phyloP scores from a whole-genome alignment of 2,888 invertebrate genomes.

The Drosophila paranaensis region DNA sequence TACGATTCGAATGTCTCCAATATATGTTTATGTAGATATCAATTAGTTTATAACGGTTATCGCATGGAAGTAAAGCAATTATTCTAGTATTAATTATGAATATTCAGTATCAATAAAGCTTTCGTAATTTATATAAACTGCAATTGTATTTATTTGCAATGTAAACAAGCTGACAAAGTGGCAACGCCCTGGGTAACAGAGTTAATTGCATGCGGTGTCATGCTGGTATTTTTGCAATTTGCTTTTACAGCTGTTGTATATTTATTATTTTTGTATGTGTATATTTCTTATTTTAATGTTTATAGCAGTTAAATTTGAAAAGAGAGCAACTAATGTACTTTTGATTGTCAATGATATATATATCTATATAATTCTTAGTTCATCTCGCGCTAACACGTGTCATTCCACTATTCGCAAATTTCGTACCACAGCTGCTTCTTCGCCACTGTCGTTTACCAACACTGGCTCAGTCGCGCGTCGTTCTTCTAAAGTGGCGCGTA shows the following conservation, averaged over 20 bases:
- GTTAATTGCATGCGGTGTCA: neutral
- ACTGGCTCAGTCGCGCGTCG: constrained; percentile 38
- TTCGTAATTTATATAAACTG: constrained; percentile 7
- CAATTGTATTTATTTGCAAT: neutral
- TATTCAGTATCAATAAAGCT: constrained; percentile 5
- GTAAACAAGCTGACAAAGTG: neutral
- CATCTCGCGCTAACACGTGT: constrained; percentile 2
- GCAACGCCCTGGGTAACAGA: neutral
- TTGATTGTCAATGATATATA: too few relatives aligned
- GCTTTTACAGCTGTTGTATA: too few relatives aligned
- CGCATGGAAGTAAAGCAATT: neutral
- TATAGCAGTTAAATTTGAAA: too few relatives aligned
- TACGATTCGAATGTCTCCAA: constrained; percentile 9
- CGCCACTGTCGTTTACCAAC: constrained; percentile 21
- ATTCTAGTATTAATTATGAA: neutral
- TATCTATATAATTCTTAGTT: too few relatives aligned
- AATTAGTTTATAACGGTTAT: constrained; percentile 15
- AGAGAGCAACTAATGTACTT: too few relatives aligned
- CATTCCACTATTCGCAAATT: constrained; percentile 11
- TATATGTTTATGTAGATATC: constrained; percentile 21
- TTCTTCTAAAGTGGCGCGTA: constrained; percentile 60
- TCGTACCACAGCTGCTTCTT: constrained; percentile 26
- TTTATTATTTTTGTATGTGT: too few relatives aligned
- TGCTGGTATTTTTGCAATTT: neutral
- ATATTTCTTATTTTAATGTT: too few relatives aligned